These are phyloP conservation scores for Hippopotamus amphibius DNA, from an alignment of 2,113 vertebrate genomes.

Conservation along the genomic window DNA sequence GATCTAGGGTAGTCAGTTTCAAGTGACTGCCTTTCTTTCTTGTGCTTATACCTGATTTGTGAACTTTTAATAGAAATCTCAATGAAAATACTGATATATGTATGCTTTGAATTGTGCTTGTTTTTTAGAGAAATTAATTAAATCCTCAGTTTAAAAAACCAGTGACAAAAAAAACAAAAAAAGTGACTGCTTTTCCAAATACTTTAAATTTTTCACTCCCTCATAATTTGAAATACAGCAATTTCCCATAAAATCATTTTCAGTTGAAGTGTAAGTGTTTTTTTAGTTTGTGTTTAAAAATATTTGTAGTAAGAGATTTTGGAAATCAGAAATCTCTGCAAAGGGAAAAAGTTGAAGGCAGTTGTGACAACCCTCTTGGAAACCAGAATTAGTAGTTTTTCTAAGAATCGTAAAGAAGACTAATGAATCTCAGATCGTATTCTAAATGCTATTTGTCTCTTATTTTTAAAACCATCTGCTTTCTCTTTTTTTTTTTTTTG, in stretches of 20 bases:
- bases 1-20: neutral
- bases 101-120: neutral
- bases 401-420: neutral
- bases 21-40: neutral
- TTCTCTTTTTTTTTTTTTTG: neutral
- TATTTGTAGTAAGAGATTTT: neutral
- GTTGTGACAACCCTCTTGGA: neutral
- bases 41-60: neutral
- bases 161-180: neutral
- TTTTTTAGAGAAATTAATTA: neutral
- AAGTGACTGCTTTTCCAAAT: neutral
- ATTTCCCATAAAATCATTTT: conserved; percentile 14
- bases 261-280: neutral
- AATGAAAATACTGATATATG: neutral
- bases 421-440: neutral
- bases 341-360: neutral
- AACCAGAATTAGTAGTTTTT: neutral
- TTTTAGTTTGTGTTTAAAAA: conserved; percentile 31
- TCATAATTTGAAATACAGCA: neutral
- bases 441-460: neutral
- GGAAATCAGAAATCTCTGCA: neutral
- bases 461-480: neutral
- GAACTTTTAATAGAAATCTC: neutral
- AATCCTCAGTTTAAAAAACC: neutral
- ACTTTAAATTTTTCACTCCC: neutral